Conservation (phyloP, 23 tunicate species). For the Halocynthia roretzi region DNA sequence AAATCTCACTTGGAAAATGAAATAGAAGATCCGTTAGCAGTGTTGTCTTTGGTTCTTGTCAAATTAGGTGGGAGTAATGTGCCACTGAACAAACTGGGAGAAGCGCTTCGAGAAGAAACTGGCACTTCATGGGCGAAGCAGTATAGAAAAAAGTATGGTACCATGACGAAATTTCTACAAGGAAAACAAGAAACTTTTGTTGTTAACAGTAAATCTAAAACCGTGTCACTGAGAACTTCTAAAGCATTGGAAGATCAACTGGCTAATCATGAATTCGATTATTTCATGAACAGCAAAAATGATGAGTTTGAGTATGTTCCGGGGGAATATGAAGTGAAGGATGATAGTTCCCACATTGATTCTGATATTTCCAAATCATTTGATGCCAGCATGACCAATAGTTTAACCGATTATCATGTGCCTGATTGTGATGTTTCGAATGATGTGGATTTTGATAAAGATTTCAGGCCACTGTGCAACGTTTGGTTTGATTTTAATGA, state of each 20-base stretch:
- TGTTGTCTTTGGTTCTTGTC: conserved; percentile 26
- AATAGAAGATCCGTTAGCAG: conserved; percentile 21
- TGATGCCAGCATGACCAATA: not conserved
- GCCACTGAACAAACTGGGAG: conserved; percentile 28
- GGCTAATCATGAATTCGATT: not conserved
- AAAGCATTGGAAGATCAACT: not conserved
- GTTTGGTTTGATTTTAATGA: conserved; percentile 57
- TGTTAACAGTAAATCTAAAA: conserved; percentile 22
- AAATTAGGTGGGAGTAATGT: conserved; percentile 17
- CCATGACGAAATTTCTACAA: conserved; percentile 35
- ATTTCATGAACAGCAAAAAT: not conserved
- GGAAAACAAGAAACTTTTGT: conserved; percentile 26
- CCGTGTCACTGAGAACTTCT: conserved; percentile 20
- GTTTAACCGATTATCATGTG: not conserved
- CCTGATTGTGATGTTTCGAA: not conserved
- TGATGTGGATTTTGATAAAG: not conserved
- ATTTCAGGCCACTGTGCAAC: conserved; percentile 13
- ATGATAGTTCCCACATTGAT: not conserved
- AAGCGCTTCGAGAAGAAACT: conserved; percentile 41
- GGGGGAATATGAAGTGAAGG: not conserved
- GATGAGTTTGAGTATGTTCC: not conserved
- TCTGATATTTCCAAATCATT: not conserved
- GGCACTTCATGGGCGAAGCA: conserved; percentile 47
- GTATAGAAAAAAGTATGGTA: conserved; percentile 31
- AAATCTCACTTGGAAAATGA: not conserved